A percentile compares a stretch with the other conserved stretches of the same genome.
Conservation (phyloP, 2,888 invertebrate genomes). For the Cenopis cana region DNA sequence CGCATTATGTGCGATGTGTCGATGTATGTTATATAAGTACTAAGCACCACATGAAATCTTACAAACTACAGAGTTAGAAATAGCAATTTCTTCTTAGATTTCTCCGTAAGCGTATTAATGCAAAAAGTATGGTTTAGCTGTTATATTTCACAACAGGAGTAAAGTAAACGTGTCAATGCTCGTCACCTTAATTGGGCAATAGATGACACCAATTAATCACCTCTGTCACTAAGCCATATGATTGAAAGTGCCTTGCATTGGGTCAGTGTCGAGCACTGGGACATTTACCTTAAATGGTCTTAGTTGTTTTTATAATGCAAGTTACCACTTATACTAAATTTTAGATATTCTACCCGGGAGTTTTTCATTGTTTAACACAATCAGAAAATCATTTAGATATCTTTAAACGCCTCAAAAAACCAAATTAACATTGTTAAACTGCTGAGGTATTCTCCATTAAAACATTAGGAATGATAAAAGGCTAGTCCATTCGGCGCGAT, state of each 20-base stretch:
- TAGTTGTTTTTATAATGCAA: no score
- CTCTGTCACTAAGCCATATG: no score
- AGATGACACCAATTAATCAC: no score
- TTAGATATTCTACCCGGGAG: not conserved
- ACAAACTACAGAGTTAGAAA: no score
- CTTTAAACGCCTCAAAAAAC: not conserved
- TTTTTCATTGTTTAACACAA: not conserved
- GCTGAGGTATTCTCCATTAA: not conserved
- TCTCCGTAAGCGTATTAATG: not conserved
- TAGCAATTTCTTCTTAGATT: no score
- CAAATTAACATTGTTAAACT: not conserved
- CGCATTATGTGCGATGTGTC: not conserved
- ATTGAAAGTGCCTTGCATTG: no score
- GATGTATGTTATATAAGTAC: no score
- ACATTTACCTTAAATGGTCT: no score
- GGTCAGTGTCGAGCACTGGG: no score
- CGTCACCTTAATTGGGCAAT: no score
- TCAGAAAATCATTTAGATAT: not conserved
- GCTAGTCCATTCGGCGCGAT: conserved; percentile 16
- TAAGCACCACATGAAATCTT: no score
- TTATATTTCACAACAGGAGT: not conserved
- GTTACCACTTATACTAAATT: not conserved
- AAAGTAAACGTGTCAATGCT: no score
- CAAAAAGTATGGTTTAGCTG: not conserved
- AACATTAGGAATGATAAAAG: conserved; percentile 22